These are phyloP conservation scores for Ciona savignyi DNA, from an alignment of 23 tunicate genomes.

Conservation along the genomic window DNA sequence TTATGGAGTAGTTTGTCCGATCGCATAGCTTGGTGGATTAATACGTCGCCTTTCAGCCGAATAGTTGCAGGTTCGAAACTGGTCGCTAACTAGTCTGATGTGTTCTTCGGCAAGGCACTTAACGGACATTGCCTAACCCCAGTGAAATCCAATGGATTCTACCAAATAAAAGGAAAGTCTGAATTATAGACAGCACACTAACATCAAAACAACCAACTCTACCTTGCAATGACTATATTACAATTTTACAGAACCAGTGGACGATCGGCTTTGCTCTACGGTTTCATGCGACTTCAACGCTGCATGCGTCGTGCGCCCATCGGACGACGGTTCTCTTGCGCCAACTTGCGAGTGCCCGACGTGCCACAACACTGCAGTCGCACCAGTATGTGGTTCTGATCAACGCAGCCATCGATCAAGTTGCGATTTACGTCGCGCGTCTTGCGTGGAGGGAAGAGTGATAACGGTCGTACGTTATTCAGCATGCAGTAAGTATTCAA, in stretches of 20 bases:
- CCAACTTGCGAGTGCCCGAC: slow-evolving; percentile 59
- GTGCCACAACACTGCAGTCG: slow-evolving; percentile 23
- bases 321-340: slow-evolving; percentile 20
- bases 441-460: slow-evolving; percentile 40
- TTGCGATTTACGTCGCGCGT: slow-evolving; percentile 40
- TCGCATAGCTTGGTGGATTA: too few species aligned
- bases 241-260: slow-evolving; percentile 58
- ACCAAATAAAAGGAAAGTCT: too few species aligned
- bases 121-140: too few species aligned
- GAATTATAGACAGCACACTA: too few species aligned
- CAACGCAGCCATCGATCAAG: slow-evolving; percentile 30
- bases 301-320: slow-evolving; percentile 30
- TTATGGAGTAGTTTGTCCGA: too few species aligned
- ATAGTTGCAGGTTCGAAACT: too few species aligned
- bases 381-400: slow-evolving; percentile 66
- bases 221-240: too few species aligned
- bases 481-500: slow-evolving; percentile 55
- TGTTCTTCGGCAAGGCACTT: too few species aligned
- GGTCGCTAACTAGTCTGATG: too few species aligned
- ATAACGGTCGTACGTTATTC: slow-evolving; percentile 41
- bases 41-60: too few species aligned
- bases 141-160: too few species aligned
- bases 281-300: slow-evolving; percentile 44
- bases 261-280: slow-evolving; percentile 25
- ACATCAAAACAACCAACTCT: too few species aligned